These are phyloP conservation scores for Dryomyza anilis DNA, from an alignment of 2,888 invertebrate species.

Conservation along the genomic window DNA sequence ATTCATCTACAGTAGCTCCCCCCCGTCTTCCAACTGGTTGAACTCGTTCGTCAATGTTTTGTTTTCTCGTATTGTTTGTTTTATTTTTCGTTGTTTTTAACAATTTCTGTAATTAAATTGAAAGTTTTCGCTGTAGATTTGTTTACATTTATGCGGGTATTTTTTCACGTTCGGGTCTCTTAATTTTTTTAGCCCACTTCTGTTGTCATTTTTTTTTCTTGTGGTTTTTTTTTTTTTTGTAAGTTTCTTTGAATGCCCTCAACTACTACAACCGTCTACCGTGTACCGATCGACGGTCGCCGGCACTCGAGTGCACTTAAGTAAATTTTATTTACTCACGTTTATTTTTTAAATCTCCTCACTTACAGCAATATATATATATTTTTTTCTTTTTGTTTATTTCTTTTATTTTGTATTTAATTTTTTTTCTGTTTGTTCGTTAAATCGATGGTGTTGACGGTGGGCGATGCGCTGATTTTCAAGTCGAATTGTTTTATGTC, in stretches of 20 bases:
- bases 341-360: background rate
- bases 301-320: constrained; percentile 1
- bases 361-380: too few relatives aligned
- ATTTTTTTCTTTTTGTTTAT: background rate
- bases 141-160: too few relatives aligned
- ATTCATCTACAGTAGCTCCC: background rate
- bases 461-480: constrained; percentile 7
- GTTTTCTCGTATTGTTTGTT: background rate
- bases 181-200: background rate
- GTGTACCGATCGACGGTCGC: background rate
- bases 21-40: background rate
- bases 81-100: background rate
- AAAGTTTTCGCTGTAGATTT: background rate
- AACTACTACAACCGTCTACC: background rate
- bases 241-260: background rate
- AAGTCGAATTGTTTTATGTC: background rate
- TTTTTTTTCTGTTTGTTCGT: background rate
- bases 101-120: background rate
- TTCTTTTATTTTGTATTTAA: constrained; percentile 2
- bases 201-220: background rate
- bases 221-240: background rate
- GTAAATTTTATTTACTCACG: constrained; percentile 11
- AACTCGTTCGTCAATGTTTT: background rate
- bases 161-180: background rate
- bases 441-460: background rate